Conservation (phyloP, 2,797 vertebrate genomes). For the Sebastes dallii region DNA sequence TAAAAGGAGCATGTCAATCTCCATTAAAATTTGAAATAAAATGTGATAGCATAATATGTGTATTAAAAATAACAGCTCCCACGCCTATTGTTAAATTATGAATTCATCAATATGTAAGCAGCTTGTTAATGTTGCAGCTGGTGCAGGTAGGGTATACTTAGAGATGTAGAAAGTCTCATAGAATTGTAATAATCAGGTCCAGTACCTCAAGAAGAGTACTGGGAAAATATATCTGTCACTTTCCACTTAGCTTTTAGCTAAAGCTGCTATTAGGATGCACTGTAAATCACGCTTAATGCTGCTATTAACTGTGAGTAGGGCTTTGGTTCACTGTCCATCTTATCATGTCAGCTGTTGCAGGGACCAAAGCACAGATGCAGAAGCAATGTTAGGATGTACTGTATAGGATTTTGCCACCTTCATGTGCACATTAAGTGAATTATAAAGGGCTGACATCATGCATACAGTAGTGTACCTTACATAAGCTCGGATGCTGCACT, state of each 20-base stretch:
- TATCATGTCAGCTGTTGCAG: background rate
- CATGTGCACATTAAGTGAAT: background rate
- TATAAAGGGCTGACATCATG: too few relatives aligned
- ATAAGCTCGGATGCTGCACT: too few relatives aligned
- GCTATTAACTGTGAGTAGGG: background rate
- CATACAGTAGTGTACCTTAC: too few relatives aligned
- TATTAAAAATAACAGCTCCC: background rate
- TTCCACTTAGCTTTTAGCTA: background rate
- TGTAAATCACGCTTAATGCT: background rate
- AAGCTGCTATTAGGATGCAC: background rate
- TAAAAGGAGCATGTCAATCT: background rate
- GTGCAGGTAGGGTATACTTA: background rate
- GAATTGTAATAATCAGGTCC: background rate
- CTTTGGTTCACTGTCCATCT: background rate
- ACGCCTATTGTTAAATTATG: background rate
- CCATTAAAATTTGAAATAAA: background rate
- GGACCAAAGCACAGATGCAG: background rate
- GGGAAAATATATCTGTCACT: background rate
- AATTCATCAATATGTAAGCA: background rate
- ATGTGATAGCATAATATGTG: background rate
- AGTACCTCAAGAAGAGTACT: background rate
- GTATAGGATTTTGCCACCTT: background rate
- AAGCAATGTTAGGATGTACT: background rate
- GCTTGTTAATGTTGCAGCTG: background rate
- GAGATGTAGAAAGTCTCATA: background rate